Conservation (phyloP, 2,797 vertebrate genomes). For the Malacoraja senta region DNA sequence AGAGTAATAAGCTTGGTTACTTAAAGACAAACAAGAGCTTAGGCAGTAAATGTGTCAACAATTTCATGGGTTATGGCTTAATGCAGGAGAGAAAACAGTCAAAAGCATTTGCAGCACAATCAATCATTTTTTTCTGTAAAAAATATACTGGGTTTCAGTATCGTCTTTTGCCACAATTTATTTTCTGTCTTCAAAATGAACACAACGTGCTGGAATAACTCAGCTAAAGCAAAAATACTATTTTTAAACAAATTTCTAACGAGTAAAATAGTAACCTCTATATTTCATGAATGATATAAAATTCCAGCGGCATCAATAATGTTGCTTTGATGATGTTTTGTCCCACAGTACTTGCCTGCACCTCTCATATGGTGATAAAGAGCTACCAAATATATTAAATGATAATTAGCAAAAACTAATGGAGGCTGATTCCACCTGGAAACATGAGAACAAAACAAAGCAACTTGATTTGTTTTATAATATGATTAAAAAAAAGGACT, state of each 20-base stretch:
- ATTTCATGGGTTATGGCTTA: background rate
- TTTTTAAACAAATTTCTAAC: background rate
- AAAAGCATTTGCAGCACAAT: background rate
- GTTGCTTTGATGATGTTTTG: background rate
- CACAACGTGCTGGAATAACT: background rate
- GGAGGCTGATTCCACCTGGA: background rate
- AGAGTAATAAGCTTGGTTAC: conserved; percentile 7
- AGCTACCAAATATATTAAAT: background rate
- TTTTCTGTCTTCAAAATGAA: background rate
- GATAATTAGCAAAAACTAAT: background rate
- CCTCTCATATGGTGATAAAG: background rate
- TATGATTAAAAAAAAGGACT: no score
- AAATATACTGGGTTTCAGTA: background rate
- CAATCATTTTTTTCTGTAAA: background rate
- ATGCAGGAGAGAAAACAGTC: background rate
- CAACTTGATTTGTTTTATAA: no score
- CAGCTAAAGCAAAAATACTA: background rate
- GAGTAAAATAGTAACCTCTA: background rate
- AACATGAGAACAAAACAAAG: background rate
- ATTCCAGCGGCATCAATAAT: background rate
- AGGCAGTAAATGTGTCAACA: background rate
- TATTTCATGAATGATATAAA: background rate
- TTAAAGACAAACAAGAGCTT: background rate
- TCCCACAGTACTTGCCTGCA: background rate
- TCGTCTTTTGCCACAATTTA: background rate